These are phyloP conservation scores for Moxostoma hubbsi DNA, from an alignment of 2,797 vertebrate species.

Conservation along the genomic window DNA sequence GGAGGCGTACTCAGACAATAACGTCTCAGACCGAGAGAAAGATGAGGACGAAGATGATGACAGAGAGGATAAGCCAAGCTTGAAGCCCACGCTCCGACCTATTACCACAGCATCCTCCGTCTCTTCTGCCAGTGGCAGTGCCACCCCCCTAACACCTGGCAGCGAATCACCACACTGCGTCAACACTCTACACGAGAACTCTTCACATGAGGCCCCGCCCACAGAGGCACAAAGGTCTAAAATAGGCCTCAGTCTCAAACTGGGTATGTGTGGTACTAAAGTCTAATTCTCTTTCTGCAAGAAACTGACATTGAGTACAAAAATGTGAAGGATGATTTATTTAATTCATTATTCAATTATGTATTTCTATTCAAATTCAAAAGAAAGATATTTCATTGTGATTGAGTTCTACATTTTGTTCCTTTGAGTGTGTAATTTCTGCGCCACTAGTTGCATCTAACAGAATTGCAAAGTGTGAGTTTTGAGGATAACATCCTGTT, in stretches of 20 bases:
- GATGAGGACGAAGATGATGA: conserved; percentile 75
- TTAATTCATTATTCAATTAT: too few relatives aligned
- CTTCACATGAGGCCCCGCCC: conserved; percentile 90
- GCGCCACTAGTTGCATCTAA: too few relatives aligned
- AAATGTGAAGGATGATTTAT: too few relatives aligned
- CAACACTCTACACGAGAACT: conserved; percentile 97
- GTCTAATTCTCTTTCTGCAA: background rate
- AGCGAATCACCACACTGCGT: conserved; percentile 95
- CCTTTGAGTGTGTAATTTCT: too few relatives aligned
- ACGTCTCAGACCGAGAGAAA: conserved; percentile 68
- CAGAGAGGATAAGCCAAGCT: conserved; percentile 88
- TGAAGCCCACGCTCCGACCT: conserved; percentile 94
- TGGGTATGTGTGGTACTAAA: conserved; percentile 76
- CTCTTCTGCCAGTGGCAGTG: conserved; percentile 92
- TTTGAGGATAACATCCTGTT: too few relatives aligned
- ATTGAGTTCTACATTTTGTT: too few relatives aligned
- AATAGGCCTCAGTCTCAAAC: conserved; percentile 96
- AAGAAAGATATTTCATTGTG: too few relatives aligned
- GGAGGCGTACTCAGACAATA: conserved; percentile 73
- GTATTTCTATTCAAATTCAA: too few relatives aligned
- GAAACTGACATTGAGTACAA: background rate
- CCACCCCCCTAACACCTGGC: conserved; percentile 90
- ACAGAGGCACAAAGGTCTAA: conserved; percentile 93
- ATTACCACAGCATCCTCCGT: conserved; percentile 93
- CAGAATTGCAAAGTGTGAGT: too few relatives aligned